These are phyloP conservation scores for Graphium colonna DNA, from an alignment of 2,888 invertebrate species.

Conservation along the genomic window DNA sequence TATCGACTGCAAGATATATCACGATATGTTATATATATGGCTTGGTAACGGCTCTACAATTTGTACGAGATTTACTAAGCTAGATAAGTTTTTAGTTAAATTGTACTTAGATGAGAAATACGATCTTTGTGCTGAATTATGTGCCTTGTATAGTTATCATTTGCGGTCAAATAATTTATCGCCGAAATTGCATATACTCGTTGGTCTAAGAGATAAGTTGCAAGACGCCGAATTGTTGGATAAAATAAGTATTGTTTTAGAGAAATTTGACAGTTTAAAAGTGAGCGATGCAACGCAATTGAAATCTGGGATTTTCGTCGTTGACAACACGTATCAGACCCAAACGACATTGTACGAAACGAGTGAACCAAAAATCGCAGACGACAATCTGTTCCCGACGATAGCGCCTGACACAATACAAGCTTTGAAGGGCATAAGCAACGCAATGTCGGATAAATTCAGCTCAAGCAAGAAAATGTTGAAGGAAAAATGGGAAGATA, in stretches of 20 bases:
- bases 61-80: slow-evolving; percentile 75
- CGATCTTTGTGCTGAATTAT: slow-evolving; percentile 80
- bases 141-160: slow-evolving; percentile 75
- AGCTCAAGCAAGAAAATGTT: slow-evolving; percentile 74
- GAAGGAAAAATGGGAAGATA: slow-evolving; percentile 77
- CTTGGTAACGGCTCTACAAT: slow-evolving; percentile 77
- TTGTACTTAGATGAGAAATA: slow-evolving; percentile 82
- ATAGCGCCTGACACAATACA: slow-evolving; percentile 69
- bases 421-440: slow-evolving; percentile 72
- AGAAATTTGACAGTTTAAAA: slow-evolving; percentile 58
- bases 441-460: slow-evolving; percentile 74
- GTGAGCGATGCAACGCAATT: slow-evolving; percentile 62
- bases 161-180: slow-evolving; percentile 69
- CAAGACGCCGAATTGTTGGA: slow-evolving; percentile 56
- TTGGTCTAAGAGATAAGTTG: slow-evolving; percentile 74
- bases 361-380: slow-evolving; percentile 37
- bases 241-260: slow-evolving; percentile 56
- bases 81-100: slow-evolving; percentile 82
- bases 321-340: slow-evolving; percentile 69
- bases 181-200: slow-evolving; percentile 74
- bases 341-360: slow-evolving; percentile 50
- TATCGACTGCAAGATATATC: slow-evolving; percentile 78
- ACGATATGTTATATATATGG: slow-evolving; percentile 84
- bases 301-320: slow-evolving; percentile 79
- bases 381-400: slow-evolving; percentile 58